These are phyloP conservation scores for Typhlichthys eigenmanni DNA, from an alignment of 2,797 vertebrate genomes.

Conservation along the genomic window DNA sequence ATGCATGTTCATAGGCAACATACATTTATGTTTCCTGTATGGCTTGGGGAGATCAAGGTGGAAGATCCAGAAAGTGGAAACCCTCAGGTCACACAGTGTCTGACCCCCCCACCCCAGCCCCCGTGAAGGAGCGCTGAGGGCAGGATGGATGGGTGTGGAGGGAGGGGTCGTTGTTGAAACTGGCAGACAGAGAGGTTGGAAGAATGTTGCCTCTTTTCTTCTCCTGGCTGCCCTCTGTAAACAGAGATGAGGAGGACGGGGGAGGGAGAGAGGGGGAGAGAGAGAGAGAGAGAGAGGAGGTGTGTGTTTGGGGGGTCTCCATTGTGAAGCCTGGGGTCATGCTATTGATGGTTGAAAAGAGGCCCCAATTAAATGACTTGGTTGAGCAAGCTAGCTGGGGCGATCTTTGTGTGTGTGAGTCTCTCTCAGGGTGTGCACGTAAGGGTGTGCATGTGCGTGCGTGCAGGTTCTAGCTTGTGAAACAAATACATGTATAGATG, in stretches of 20 bases:
- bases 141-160: constrained; percentile 23
- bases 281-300: constrained; percentile 31
- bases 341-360: constrained; percentile 76
- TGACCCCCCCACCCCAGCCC: constrained; percentile 5
- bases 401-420: constrained; percentile 28
- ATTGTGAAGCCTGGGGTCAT: constrained; percentile 70
- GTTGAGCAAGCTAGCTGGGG: constrained; percentile 74
- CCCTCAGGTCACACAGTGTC: constrained; percentile 50
- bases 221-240: constrained; percentile 52
- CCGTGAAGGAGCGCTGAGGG: constrained; percentile 8
- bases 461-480: not conserved
- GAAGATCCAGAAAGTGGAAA: constrained; percentile 15
- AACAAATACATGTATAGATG: not conserved
- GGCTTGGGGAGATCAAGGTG: constrained; percentile 19
- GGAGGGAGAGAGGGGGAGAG: constrained; percentile 32
- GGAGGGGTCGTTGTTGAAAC: constrained; percentile 30
- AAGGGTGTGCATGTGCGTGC: not conserved
- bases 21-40: no score
- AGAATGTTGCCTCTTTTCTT: constrained; percentile 25
- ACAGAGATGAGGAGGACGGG: constrained; percentile 51
- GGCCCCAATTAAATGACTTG: constrained; percentile 88
- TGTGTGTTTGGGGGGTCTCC: constrained; percentile 29
- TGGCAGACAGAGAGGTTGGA: constrained; percentile 32
- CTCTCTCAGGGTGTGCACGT: not conserved
- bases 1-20: no score